Conservation (phyloP, 2,888 invertebrate genomes). For the Caenorhabditis japonica region DNA sequence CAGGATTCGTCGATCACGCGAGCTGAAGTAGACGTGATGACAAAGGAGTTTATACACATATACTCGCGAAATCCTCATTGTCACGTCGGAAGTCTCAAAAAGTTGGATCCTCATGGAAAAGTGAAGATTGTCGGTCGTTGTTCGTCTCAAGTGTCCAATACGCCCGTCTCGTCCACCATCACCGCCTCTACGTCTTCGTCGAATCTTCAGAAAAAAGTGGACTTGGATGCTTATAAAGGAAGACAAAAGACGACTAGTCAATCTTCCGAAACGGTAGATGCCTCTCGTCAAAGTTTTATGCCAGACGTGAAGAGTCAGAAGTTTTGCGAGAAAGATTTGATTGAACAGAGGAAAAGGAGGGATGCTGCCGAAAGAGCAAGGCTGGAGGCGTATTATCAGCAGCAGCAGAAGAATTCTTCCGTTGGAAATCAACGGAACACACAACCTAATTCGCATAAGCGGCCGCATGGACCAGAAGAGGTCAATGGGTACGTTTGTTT, state of each 20-base stretch:
- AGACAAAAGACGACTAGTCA: slow-evolving; percentile 20
- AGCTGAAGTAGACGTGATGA: slow-evolving; percentile 44
- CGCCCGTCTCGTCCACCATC: neutral
- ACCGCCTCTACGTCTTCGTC: slow-evolving; percentile 17
- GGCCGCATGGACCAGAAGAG: neutral
- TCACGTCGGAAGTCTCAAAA: slow-evolving; percentile 33
- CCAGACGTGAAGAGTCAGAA: slow-evolving; percentile 40
- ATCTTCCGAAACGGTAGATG: neutral
- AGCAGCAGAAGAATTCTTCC: neutral
- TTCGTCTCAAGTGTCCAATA: slow-evolving; percentile 1
- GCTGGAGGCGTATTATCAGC: neutral
- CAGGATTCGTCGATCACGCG: slow-evolving; percentile 16
- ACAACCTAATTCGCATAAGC: too few relatives aligned
- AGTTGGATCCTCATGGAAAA: slow-evolving; percentile 22
- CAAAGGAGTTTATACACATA: slow-evolving; percentile 51
- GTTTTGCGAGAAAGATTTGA: slow-evolving; percentile 14
- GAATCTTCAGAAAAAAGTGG: slow-evolving; percentile 34
- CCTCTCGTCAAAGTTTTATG: slow-evolving; percentile 22
- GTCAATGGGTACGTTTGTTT: neutral
- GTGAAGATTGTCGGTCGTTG: slow-evolving; percentile 10
- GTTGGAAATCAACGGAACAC: too few relatives aligned
- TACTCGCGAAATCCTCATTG: slow-evolving; percentile 18
- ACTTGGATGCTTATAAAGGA: slow-evolving; percentile 33
- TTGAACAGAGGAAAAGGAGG: slow-evolving; percentile 7
- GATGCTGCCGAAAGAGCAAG: neutral